Percentiles rank a stretch among this genome's conserved stretches.
Evolutionary conservation across 2,888 invertebrate genomes (phyloP).

Genomic region (Agrochola lychnidis): DNA sequence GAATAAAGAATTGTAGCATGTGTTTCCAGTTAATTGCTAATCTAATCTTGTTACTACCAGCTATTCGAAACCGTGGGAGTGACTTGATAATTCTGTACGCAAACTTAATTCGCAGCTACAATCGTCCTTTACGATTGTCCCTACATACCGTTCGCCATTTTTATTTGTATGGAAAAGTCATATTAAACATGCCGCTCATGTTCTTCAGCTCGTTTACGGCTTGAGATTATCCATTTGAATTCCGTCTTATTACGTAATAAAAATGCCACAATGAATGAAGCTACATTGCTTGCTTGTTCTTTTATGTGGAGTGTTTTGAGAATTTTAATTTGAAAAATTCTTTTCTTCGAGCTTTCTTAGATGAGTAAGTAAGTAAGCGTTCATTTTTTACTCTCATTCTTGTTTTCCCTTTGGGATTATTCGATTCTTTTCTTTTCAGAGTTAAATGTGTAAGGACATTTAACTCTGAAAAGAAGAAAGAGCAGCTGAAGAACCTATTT

Average conservation of each 20-base stretch:
- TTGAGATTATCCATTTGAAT: conserved; percentile 83
- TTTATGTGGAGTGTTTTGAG: conserved; percentile 76
- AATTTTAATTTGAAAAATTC: conserved; percentile 80
- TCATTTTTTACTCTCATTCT: conserved; percentile 60
- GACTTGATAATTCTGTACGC: conserved; percentile 52
- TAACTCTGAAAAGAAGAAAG: too few relatives aligned
- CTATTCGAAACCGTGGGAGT: conserved; percentile 10
- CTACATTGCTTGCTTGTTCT: conserved; percentile 71
- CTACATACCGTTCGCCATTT: conserved; percentile 67
- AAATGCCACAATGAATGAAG: conserved; percentile 82
- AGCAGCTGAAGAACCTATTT: conserved; percentile 22
- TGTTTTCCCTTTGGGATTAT: conserved; percentile 53
- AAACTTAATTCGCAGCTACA: conserved; percentile 67
- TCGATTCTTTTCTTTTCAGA: conserved; percentile 40
- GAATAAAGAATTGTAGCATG: conserved; percentile 1
- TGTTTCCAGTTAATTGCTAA: conserved; percentile 8
- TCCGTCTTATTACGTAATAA: conserved; percentile 83
- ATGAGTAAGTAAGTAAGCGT: conserved; percentile 56
- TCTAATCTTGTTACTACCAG: conserved; percentile 10
- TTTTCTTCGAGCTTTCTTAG: conserved; percentile 62
- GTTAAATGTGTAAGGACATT: too few relatives aligned
- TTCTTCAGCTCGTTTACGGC: conserved; percentile 79
- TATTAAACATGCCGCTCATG: conserved; percentile 80
- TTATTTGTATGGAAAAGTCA: conserved; percentile 75
- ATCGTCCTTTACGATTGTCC: conserved; percentile 57